A percentile compares a stretch with the other conserved stretches of the same genome.
phyloP scores from a whole-genome alignment of 2,888 invertebrate genomes.

The Pardosa pseudoannulata region DNA sequence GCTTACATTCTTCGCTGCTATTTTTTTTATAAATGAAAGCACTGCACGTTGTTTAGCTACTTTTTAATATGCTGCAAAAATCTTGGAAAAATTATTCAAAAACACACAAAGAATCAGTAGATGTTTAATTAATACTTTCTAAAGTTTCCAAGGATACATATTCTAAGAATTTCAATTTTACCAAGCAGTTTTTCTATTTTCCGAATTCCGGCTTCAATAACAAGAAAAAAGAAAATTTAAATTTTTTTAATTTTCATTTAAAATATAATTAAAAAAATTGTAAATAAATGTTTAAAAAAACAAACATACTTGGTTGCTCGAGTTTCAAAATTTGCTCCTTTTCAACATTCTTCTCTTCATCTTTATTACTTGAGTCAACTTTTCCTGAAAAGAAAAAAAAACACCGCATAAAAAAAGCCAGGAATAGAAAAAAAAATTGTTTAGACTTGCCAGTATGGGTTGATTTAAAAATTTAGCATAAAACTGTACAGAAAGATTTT shows the following conservation, averaged over 20 bases:
- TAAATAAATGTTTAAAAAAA: neutral
- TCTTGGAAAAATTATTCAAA: too few relatives aligned
- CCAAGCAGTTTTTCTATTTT: too few relatives aligned
- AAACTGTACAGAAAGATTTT: constrained; percentile 1
- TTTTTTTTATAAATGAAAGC: too few relatives aligned
- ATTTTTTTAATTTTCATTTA: neutral
- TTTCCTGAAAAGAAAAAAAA: constrained; percentile 1
- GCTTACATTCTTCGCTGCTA: too few relatives aligned
- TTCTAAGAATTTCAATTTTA: too few relatives aligned
- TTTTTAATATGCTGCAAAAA: too few relatives aligned
- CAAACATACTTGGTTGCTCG: neutral
- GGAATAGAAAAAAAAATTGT: neutral
- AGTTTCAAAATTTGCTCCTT: neutral
- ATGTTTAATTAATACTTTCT: too few relatives aligned
- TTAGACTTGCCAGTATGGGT: neutral
- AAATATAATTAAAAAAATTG: neutral
- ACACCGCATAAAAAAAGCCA: neutral
- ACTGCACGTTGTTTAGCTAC: too few relatives aligned
- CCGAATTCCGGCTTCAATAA: neutral
- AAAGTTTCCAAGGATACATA: too few relatives aligned
- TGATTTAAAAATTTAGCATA: constrained; percentile 1
- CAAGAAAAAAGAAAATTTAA: neutral
- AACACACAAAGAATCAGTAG: too few relatives aligned
- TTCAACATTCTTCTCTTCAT: neutral
- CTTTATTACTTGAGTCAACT: neutral